phyloP scores from a whole-genome alignment of 2,797 vertebrate genomes.

The Pachyuromys duprasi region DNA sequence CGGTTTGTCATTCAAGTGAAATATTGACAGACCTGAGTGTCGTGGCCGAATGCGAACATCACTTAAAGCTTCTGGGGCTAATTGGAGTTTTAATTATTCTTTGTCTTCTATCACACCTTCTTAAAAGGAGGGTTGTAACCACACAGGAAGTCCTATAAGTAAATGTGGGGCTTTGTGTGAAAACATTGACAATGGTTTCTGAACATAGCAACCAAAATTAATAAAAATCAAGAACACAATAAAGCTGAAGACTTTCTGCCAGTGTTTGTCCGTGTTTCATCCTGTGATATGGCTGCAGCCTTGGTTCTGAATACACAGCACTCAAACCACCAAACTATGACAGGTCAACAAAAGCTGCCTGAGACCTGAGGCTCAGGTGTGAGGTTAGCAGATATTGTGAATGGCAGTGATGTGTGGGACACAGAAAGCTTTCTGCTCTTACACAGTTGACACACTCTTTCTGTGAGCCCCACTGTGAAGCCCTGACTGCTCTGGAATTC shows the following conservation, averaged over 20 bases:
- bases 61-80: neutral
- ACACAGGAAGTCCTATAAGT: neutral
- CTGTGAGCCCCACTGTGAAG: neutral
- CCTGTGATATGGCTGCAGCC: neutral
- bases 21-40: constrained; percentile 17
- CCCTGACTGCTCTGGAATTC: neutral
- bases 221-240: neutral
- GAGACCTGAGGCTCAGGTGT: neutral
- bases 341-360: neutral
- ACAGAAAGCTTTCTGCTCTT: neutral
- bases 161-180: neutral
- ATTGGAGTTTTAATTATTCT: neutral
- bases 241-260: neutral
- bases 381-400: neutral
- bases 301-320: neutral
- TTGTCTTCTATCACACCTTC: neutral
- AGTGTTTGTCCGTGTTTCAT: neutral
- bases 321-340: neutral
- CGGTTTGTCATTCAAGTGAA: constrained; percentile 75
- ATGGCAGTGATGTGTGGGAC: rapidly evolving
- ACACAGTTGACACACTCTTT: neutral
- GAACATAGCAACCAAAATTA: neutral
- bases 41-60: neutral
- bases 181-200: neutral
- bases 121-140: neutral